These are phyloP conservation scores for Thunnus albacares DNA, from an alignment of 2,797 vertebrate species.

Conservation along the genomic window DNA sequence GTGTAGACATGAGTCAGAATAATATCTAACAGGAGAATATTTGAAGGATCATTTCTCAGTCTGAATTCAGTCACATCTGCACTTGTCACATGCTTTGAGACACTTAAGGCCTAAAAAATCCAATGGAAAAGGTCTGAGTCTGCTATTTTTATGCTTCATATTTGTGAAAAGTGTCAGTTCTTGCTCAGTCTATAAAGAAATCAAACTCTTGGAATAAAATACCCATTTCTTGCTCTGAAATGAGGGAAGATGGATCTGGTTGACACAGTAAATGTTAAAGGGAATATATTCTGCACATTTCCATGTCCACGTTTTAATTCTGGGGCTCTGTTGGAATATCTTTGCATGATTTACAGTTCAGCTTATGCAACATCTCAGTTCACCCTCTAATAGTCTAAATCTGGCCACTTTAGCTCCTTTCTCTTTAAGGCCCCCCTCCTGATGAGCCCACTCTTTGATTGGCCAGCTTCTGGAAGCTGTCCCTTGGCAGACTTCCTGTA, in stretches of 20 bases:
- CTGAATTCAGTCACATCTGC: background rate
- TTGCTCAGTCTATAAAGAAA: background rate
- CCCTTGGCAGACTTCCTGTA: too few relatives aligned
- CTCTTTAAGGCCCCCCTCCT: too few relatives aligned
- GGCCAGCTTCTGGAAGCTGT: too few relatives aligned
- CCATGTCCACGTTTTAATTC: too few relatives aligned
- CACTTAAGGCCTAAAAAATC: background rate
- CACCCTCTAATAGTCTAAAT: too few relatives aligned
- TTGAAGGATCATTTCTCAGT: background rate
- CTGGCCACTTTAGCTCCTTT: too few relatives aligned
- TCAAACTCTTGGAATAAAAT: background rate
- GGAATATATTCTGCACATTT: background rate
- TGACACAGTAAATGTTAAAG: background rate
- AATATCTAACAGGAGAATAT: slow-evolving; percentile 6
- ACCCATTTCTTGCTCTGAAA: background rate
- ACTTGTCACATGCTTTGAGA: background rate
- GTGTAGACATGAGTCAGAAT: background rate
- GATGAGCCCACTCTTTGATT: too few relatives aligned
- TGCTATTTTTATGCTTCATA: background rate
- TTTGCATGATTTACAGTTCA: too few relatives aligned
- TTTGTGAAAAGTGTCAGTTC: background rate
- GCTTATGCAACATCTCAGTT: too few relatives aligned
- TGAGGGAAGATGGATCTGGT: background rate
- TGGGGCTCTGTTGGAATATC: too few relatives aligned
- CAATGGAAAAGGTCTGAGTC: background rate